Conservation (phyloP, 2,888 invertebrate species). For the Mesoligia furuncula region DNA sequence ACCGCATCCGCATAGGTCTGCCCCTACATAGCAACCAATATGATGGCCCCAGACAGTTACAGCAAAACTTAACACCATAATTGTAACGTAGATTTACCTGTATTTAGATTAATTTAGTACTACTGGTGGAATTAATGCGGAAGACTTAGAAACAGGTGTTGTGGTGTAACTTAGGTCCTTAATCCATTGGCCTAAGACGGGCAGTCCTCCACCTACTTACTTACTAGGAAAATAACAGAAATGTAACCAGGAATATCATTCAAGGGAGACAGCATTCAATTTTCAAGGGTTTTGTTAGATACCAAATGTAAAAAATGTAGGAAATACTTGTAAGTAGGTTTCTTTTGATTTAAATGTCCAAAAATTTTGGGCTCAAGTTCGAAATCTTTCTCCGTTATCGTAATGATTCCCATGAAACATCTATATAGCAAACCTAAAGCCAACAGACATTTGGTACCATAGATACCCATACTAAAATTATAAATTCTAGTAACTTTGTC, state of each 20-base stretch:
- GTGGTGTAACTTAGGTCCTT: neutral
- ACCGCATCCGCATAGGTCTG: neutral
- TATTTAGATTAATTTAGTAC: constrained; percentile 17
- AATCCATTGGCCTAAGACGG: neutral
- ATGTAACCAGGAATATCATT: neutral
- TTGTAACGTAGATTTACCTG: constrained; percentile 8
- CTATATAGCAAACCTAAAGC: neutral
- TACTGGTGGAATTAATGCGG: neutral
- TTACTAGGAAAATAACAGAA: constrained; percentile 1
- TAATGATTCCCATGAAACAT: neutral
- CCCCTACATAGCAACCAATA: neutral
- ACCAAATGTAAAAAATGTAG: neutral
- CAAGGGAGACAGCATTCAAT: neutral
- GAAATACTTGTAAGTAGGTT: neutral
- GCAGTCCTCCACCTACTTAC: too few relatives aligned
- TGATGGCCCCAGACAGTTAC: too few relatives aligned
- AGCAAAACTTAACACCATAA: too few relatives aligned
- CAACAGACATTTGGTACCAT: too few relatives aligned
- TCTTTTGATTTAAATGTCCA: neutral
- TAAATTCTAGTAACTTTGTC: too few relatives aligned
- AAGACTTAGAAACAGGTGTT: constrained; percentile 1
- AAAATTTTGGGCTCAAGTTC: neutral
- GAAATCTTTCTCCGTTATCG: neutral
- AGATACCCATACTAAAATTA: too few relatives aligned
- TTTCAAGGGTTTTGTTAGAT: neutral